Percentiles rank a stretch among this genome's conserved stretches.
phyloP scores from a whole-genome alignment of 2,113 vertebrate species.

The Psilopogon haemacephalus region DNA sequence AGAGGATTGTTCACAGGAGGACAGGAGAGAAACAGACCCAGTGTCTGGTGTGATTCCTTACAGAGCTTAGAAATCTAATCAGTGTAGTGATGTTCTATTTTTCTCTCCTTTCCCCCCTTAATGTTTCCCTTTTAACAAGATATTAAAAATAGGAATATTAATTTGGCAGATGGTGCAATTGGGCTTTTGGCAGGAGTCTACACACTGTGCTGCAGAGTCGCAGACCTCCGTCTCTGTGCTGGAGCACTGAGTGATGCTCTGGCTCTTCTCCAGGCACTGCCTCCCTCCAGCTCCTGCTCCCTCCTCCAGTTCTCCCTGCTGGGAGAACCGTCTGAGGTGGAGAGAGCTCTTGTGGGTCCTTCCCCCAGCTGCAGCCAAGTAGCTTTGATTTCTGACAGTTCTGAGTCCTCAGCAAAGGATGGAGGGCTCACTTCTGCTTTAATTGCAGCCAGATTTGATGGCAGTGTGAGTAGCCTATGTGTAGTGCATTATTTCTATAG shows the following conservation, averaged over 20 bases:
- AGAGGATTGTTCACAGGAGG: slow-evolving; percentile 16
- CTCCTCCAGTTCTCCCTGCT: not conserved
- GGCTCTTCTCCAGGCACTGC: slow-evolving; percentile 49
- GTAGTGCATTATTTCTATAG: not conserved
- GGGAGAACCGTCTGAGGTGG: not conserved
- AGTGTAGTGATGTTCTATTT: not conserved
- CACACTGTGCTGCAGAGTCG: not conserved
- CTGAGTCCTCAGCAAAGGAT: not conserved
- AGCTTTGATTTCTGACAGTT: slow-evolving; percentile 17
- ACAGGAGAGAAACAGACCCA: not conserved
- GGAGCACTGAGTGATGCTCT: slow-evolving; percentile 39
- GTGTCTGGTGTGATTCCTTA: not conserved
- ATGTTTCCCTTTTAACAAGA: slow-evolving; percentile 35
- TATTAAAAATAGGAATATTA: slow-evolving; percentile 73
- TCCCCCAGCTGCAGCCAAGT: not conserved
- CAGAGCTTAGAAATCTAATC: slow-evolving; percentile 31
- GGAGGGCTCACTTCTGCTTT: not conserved
- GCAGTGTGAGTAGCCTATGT: rapidly evolving
- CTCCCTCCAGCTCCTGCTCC: slow-evolving; percentile 29
- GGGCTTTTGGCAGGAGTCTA: slow-evolving; percentile 66
- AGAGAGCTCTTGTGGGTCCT: not conserved
- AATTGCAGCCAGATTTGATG: not conserved
- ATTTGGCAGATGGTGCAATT: slow-evolving; percentile 72
- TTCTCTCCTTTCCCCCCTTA: not conserved
- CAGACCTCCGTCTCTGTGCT: slow-evolving; percentile 47